These are phyloP conservation scores for Prionailurus viverrinus DNA, from an alignment of 2,113 vertebrate genomes.

Conservation along the genomic window DNA sequence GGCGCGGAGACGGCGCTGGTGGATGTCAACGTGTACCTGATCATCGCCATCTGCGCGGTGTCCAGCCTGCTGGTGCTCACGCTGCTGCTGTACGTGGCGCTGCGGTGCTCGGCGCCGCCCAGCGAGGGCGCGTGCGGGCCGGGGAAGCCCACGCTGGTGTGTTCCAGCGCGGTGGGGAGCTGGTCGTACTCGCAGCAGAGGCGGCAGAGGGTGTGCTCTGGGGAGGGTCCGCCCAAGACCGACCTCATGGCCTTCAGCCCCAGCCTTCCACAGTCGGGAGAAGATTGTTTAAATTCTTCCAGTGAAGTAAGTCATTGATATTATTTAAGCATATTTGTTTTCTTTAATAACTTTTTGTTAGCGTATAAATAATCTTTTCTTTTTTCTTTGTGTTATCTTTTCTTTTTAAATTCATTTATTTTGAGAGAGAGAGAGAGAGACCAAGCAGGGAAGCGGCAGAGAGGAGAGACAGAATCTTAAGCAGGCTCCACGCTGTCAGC, in stretches of 20 bases:
- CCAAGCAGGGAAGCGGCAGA: too few species aligned
- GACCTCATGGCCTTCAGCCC: slow-evolving; percentile 81
- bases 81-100: slow-evolving; percentile 54
- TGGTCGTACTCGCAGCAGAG: background rate
- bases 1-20: too few species aligned
- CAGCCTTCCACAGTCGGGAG: background rate
- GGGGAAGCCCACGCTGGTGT: too few species aligned
- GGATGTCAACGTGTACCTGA: slow-evolving; percentile 78
- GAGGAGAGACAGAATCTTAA: background rate
- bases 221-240: slow-evolving; percentile 49
- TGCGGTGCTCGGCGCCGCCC: background rate
- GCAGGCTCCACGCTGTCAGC: too few species aligned
- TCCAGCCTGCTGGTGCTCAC: slow-evolving; percentile 46
- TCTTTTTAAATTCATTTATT: background rate
- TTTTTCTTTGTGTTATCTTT: background rate
- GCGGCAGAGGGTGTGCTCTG: slow-evolving; percentile 54
- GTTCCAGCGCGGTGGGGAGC: too few species aligned
- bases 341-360: background rate
- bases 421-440: too few species aligned
- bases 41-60: slow-evolving; percentile 47
- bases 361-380: background rate
- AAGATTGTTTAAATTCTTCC: slow-evolving; percentile 49
- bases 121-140: too few species aligned
- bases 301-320: slow-evolving; percentile 67
- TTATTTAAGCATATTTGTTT: background rate